Evolutionary conservation across 2,797 vertebrate genomes (phyloP).

Genomic region (Sebastes oblongus): DNA sequence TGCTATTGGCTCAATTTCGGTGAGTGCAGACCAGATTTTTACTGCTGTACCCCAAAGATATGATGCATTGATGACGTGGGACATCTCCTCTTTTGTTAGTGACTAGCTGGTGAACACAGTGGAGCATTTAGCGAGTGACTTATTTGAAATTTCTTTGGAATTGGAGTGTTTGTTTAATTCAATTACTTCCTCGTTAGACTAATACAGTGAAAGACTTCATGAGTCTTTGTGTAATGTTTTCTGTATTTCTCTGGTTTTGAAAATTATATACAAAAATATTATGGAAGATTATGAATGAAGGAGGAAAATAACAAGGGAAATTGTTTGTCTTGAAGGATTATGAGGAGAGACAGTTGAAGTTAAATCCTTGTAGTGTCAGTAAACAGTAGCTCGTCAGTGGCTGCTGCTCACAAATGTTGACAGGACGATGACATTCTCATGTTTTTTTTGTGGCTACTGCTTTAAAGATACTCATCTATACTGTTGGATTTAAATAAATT

Average conservation of each 20-base stretch:
- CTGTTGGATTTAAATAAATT: neutral
- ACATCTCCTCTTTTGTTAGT: no score
- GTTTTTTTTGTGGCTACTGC: neutral
- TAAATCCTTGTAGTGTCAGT: neutral
- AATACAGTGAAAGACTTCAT: neutral
- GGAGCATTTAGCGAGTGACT: no score
- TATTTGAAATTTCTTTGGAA: no score
- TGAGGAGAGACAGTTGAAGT: neutral
- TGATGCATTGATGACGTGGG: no score
- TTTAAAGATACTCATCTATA: neutral
- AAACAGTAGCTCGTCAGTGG: neutral
- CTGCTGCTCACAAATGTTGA: neutral
- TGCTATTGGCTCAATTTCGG: no score
- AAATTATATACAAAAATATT: neutral
- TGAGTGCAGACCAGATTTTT: no score
- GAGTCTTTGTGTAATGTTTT: neutral
- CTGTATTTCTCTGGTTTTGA: neutral
- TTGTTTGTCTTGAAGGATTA: neutral
- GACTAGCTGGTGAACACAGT: no score
- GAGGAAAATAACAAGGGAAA: neutral
- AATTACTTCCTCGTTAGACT: slow-evolving; percentile 35
- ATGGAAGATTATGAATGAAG: neutral
- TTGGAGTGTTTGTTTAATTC: slow-evolving; percentile 18
- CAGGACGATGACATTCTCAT: neutral
- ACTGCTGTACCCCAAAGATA: no score